These are phyloP conservation scores for Heteromormyrus szaboi DNA, from an alignment of 2,797 vertebrate species.

Conservation along the genomic window DNA sequence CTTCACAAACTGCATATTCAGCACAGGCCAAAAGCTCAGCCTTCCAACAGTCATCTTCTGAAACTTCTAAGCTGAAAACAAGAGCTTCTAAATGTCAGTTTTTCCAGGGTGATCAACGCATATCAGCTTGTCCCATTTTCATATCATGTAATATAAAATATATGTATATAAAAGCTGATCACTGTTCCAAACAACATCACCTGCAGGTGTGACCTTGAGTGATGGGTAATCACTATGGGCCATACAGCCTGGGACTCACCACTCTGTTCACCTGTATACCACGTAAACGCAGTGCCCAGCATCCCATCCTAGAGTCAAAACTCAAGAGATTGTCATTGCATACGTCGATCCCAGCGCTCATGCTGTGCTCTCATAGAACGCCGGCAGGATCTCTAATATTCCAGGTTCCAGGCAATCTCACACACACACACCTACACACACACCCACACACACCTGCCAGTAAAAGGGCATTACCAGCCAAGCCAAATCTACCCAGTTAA, in stretches of 20 bases:
- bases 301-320: constrained; percentile 13
- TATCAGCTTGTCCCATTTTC: constrained; percentile 21
- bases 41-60: not conserved
- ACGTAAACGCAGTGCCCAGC: not conserved
- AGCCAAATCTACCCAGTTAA: not conserved
- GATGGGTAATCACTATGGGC: not conserved
- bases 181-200: constrained; percentile 28
- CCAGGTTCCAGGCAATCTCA: not conserved
- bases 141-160: not conserved
- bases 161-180: not conserved
- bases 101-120: not conserved
- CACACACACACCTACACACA: not conserved
- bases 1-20: constrained; percentile 27
- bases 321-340: constrained; percentile 63
- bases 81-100: not conserved
- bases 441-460: not conserved
- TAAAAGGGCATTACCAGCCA: not conserved
- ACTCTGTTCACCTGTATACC: not conserved
- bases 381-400: not conserved
- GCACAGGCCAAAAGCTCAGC: not conserved
- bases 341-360: constrained; percentile 28
- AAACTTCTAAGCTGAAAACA: not conserved
- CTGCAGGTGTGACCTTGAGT: not conserved
- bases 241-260: not conserved
- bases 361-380: not conserved